Base-by-base conservation (phyloP, 2,113 vertebrate species). In the Morone chrysops region DNA sequence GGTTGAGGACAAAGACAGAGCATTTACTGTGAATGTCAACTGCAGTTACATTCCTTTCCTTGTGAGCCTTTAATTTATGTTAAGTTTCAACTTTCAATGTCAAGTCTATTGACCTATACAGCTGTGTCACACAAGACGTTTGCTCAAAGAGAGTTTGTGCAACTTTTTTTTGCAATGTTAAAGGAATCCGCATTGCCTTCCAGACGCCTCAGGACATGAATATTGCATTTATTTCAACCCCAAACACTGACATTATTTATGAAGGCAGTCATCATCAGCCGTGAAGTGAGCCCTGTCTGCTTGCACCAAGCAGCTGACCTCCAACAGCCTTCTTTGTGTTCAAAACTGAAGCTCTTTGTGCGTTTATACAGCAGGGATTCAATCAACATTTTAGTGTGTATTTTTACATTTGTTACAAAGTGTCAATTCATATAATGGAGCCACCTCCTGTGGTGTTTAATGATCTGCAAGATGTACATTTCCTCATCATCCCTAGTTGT, bases 191-290 rank as follows among this genome's bases (percentile, higher is more conserved):
- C 68, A 70, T 73, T 81, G 51, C 77, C 61, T 84, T 83, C 80
- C 73, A 80, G 66, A 72, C 4, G 59, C 70, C 72, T 83, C 51
- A 50, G 70, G 70, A 78, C 78, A 84, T 86, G 78, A 88, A 90
- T 85, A 88, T 85, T 87, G 70, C 81, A 90, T 90, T 85, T 47
- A 84, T 66, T 88, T 82, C 54, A 41, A 84, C 69, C 84, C 71
- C 61, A 77, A 85, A 90, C 77, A 84, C 80, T 84, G 60, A 84
- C 71, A 90, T 88, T 88, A 89, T 85, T 90, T 83, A 89, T 90
- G 65, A 86, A 80, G 79, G 81, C 61, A 74, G 81, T 86, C 67
- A 87, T 87, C 85, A 86, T 87, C 79, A 85, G 71, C 79, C 7
- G 54, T 86, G 79, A 90, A 89, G 83, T 78, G 74, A 90, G 80